These are phyloP conservation scores for Pelagia noctiluca DNA, from an alignment of 30 jellyfish, hydroid and myxozoan genomes.

Conservation along the genomic window DNA sequence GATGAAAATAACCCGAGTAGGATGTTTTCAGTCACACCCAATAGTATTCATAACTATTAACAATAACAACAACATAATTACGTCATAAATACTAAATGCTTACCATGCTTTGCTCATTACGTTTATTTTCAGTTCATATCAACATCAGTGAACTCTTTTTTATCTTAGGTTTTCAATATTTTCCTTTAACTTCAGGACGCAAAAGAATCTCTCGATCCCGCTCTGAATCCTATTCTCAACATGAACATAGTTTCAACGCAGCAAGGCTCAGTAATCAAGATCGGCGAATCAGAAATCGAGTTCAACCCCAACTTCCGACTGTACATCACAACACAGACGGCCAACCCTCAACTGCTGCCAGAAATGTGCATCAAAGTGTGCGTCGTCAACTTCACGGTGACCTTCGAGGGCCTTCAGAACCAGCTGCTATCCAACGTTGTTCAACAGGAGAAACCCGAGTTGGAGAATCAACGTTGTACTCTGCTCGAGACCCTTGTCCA, in stretches of 20 bases:
- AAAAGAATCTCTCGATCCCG: slow-evolving; percentile 69
- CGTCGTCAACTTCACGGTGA: slow-evolving; percentile 85
- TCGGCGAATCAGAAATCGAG: slow-evolving; percentile 84
- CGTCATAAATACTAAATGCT: no score
- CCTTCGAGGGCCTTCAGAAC: slow-evolving; percentile 84
- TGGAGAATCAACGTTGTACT: slow-evolving; percentile 74
- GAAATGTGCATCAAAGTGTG: slow-evolving; percentile 80
- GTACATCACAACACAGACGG: slow-evolving; percentile 67
- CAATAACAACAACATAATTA: no score
- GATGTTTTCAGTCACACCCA: no score
- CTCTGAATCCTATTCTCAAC: slow-evolving; percentile 77
- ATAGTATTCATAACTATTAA: no score
- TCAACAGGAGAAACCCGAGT: slow-evolving; percentile 84
- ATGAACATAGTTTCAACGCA: slow-evolving; percentile 34
- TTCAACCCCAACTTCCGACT: slow-evolving; percentile 74
- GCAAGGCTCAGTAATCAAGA: slow-evolving; percentile 29
- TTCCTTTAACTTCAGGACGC: slow-evolving; percentile 65
- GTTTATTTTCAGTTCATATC: no score
- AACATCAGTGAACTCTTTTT: no score
- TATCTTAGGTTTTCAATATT: background rate
- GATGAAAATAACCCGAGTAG: no score
- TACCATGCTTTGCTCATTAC: no score
- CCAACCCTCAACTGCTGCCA: slow-evolving; percentile 81
- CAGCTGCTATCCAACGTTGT: slow-evolving; percentile 85
- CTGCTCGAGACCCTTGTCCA: slow-evolving; percentile 64